A percentile compares a stretch with the other conserved stretches of the same genome.
Evolutionary conservation across 2,888 invertebrate genomes (phyloP).

Genomic region (Nowickia ferox): DNA sequence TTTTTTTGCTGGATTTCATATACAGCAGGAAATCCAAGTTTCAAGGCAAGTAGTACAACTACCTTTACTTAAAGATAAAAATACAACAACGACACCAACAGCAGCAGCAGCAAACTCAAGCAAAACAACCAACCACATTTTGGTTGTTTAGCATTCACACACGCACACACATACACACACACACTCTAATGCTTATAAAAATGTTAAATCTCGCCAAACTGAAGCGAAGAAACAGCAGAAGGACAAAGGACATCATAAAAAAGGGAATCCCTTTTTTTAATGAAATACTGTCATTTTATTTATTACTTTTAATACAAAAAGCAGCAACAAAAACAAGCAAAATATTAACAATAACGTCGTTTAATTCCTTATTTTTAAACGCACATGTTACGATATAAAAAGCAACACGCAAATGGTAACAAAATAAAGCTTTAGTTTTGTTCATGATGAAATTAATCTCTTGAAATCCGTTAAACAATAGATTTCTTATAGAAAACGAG

Average conservation of each 20-base stretch:
- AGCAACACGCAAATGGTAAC: conserved; percentile 55
- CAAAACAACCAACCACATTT: conserved; percentile 58
- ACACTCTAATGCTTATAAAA: neutral
- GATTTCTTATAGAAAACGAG: neutral
- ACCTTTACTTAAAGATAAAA: conserved; percentile 56
- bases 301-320: conserved; percentile 54
- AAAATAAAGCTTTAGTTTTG: conserved; percentile 53
- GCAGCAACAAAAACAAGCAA: conserved; percentile 14
- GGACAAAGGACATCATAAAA: conserved; percentile 58
- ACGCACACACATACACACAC: conserved; percentile 4
- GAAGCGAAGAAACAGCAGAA: conserved; percentile 17
- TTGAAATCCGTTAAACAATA: conserved; percentile 11
- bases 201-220: conserved; percentile 19
- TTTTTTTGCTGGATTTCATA: conserved; percentile 32
- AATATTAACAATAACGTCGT: conserved; percentile 29
- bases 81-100: conserved; percentile 13
- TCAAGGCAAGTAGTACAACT: conserved; percentile 64
- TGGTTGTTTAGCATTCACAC: conserved; percentile 46
- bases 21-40: conserved; percentile 65
- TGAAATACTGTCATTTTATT: conserved; percentile 67
- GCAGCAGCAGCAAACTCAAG: conserved; percentile 16
- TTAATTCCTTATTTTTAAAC: conserved; percentile 48
- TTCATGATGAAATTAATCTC: conserved; percentile 38
- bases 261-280: conserved; percentile 52
- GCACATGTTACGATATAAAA: conserved; percentile 49